Evolutionary conservation across 2,797 vertebrate genomes (phyloP).

Genomic region (Falco rusticolus): DNA sequence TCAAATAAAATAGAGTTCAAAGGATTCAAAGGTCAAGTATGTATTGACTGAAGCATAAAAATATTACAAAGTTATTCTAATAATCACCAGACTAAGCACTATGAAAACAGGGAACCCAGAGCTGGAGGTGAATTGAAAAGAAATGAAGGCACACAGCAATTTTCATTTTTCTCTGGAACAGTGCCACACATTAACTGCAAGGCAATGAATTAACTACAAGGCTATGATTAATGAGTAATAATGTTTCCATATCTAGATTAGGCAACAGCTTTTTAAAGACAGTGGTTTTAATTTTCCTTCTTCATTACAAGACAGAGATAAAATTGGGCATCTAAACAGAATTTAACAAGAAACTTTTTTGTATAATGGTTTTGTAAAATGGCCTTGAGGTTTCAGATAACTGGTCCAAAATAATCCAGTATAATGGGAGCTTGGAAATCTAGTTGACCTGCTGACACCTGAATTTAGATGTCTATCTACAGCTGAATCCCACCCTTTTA

Average conservation of each 20-base stretch:
- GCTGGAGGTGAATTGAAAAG: not conserved
- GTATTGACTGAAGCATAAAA: not conserved
- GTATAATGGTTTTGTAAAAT: not conserved
- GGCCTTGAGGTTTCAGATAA: not conserved
- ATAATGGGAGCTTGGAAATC: not conserved
- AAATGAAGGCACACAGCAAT: not conserved
- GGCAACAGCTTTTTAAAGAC: not conserved
- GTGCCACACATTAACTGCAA: not conserved
- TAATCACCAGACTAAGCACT: not conserved
- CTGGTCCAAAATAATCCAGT: not conserved
- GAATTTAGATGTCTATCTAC: not conserved
- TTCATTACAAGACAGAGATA: not conserved
- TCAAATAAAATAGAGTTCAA: not conserved
- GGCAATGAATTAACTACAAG: not conserved
- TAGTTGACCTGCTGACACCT: not conserved
- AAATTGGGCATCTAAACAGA: not conserved
- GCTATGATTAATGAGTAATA: not conserved
- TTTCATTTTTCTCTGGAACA: not conserved
- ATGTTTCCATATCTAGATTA: not conserved
- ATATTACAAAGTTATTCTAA: not conserved
- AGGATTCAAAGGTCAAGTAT: not conserved
- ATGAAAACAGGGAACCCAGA: not conserved
- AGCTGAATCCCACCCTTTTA: not conserved
- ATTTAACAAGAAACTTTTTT: not conserved
- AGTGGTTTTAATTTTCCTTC: not conserved